Evolutionary conservation across 2,113 vertebrate species (phyloP).

Genomic region (Bos javanicus): DNA sequence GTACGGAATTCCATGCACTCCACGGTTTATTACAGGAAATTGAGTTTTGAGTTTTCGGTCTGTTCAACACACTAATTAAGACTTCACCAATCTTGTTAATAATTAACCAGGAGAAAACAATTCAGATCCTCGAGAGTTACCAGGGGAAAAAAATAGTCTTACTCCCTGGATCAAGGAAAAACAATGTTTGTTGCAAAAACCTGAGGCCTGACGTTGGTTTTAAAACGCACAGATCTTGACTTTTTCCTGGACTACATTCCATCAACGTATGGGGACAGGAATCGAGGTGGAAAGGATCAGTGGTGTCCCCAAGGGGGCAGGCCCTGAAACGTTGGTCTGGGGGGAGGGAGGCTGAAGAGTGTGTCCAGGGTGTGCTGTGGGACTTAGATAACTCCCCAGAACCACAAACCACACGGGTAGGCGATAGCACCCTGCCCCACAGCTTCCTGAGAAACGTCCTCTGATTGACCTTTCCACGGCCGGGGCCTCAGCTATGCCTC

Average conservation of each 20-base stretch:
- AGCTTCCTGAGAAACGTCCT: not conserved
- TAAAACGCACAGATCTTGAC: not conserved
- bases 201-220: fast-evolving
- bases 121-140: not conserved
- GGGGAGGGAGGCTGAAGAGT: not conserved
- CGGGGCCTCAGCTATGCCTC: not conserved
- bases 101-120: not conserved
- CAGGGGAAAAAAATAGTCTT: not conserved
- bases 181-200: not conserved
- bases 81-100: not conserved
- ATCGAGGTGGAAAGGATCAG: fast-evolving
- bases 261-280: fast-evolving
- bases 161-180: not conserved
- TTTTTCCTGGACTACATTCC: not conserved
- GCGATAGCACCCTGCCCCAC: not conserved
- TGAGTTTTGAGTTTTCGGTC: not conserved
- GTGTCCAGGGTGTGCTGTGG: fast-evolving
- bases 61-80: not conserved
- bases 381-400: not conserved
- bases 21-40: not conserved
- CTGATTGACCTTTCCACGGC: fast-evolving
- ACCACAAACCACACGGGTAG: fast-evolving
- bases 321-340: fast-evolving
- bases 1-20: not conserved
- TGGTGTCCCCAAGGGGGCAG: fast-evolving